phyloP scores from a whole-genome alignment of 1,140 invertebrate species.

The Lepidotrigona ventralis region DNA sequence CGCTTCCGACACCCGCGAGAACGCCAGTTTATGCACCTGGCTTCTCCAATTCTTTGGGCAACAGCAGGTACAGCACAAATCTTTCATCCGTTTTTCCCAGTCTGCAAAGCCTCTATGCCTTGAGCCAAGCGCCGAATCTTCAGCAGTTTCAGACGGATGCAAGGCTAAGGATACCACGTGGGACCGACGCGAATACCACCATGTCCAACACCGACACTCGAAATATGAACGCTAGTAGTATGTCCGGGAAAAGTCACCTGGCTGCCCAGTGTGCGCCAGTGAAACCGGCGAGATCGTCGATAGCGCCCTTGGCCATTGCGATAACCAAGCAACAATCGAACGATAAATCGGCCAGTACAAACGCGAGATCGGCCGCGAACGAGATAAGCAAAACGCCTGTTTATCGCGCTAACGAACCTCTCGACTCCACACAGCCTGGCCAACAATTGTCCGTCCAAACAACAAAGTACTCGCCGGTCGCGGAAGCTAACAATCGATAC shows the following conservation, averaged over 20 bases:
- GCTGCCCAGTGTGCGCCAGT: slow-evolving; percentile 72
- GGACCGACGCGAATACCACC: background rate
- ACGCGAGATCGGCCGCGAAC: background rate
- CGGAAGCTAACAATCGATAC: slow-evolving; percentile 34
- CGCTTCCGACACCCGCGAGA: slow-evolving; percentile 48
- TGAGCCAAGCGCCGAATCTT: slow-evolving; percentile 67
- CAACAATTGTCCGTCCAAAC: slow-evolving; percentile 32
- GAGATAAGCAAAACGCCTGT: slow-evolving; percentile 18
- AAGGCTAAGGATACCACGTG: slow-evolving; percentile 44
- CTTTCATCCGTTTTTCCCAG: slow-evolving; percentile 69
- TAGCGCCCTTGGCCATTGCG: slow-evolving; percentile 69
- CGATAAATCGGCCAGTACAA: slow-evolving; percentile 29
- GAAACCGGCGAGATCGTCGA: slow-evolving; percentile 68
- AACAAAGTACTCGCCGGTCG: slow-evolving; percentile 29
- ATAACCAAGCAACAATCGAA: slow-evolving; percentile 63
- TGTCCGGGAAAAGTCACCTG: slow-evolving; percentile 66
- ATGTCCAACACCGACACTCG: background rate
- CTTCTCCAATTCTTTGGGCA: slow-evolving; percentile 42
- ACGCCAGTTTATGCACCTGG: slow-evolving; percentile 71
- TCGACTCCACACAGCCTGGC: slow-evolving; percentile 10
- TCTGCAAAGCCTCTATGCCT: slow-evolving; percentile 67
- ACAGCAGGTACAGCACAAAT: slow-evolving; percentile 47
- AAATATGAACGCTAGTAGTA: slow-evolving; percentile 6
- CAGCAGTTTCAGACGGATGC: slow-evolving; percentile 69
- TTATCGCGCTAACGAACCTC: slow-evolving; percentile 35